A percentile compares a stretch with the other conserved stretches of the same genome.
phyloP scores from a whole-genome alignment of 2,888 invertebrate species.

The Autographa pulchrina region DNA sequence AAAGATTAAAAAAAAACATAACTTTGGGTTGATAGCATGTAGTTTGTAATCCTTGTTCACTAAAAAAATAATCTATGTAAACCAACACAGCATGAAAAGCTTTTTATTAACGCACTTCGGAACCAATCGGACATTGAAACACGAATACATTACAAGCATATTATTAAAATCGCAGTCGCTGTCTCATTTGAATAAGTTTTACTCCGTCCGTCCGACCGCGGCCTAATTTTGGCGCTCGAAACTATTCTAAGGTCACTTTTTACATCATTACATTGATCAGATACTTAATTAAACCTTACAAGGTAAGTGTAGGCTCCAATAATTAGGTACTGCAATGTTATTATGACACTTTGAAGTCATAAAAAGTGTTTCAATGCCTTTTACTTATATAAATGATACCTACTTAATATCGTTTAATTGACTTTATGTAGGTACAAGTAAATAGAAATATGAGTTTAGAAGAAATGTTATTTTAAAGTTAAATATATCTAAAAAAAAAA shows the following conservation, averaged over 20 bases:
- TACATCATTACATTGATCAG: slow-evolving; percentile 36
- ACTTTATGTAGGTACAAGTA: no score
- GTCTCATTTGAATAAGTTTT: slow-evolving; percentile 30
- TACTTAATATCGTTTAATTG: no score
- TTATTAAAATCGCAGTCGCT: slow-evolving; percentile 33
- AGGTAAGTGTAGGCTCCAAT: not conserved
- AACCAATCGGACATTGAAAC: slow-evolving; percentile 6
- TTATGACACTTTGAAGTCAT: not conserved
- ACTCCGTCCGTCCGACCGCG: slow-evolving; percentile 30
- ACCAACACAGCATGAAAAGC: not conserved
- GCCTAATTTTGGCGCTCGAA: slow-evolving; percentile 49
- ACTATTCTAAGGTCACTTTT: slow-evolving; percentile 54
- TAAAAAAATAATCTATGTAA: not conserved
- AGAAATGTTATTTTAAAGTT: no score
- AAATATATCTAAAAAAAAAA: no score
- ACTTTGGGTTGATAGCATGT: no score
- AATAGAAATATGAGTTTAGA: no score
- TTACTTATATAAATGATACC: not conserved
- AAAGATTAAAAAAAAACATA: no score
- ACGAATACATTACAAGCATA: slow-evolving; percentile 10
- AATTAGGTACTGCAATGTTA: not conserved
- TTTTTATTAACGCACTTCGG: not conserved
- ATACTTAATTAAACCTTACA: slow-evolving; percentile 2
- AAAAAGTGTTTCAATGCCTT: not conserved
- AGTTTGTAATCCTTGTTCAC: not conserved